A percentile compares a stretch with the other conserved stretches of the same genome.
phyloP scores from a whole-genome alignment of 2,113 vertebrate species.

The Brienomyrus longianalis region DNA sequence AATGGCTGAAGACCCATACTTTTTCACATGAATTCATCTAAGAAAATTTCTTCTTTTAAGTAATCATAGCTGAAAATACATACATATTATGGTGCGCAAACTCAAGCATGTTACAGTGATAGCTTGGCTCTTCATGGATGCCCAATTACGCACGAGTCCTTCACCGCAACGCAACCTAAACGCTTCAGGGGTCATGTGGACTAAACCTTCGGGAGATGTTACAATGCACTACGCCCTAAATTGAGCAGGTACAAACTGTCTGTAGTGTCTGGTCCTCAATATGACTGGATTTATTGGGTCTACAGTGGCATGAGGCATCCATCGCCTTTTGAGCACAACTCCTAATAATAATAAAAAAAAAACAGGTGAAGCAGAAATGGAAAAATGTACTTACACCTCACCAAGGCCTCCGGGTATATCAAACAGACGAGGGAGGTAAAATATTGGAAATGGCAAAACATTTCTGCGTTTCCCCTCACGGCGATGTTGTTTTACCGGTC shows the following conservation, averaged over 20 bases:
- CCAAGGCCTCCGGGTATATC: background rate
- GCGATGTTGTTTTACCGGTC: background rate
- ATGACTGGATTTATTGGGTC: background rate
- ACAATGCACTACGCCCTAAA: background rate
- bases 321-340: background rate
- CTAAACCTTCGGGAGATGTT: background rate
- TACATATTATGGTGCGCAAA: constrained; percentile 6
- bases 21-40: background rate
- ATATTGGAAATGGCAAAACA: background rate
- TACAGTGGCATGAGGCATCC: background rate
- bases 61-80: constrained; percentile 15
- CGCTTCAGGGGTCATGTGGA: background rate
- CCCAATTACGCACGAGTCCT: background rate
- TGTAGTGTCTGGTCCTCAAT: background rate
- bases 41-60: background rate
- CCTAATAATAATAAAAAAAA: background rate
- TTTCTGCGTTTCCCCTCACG: background rate
- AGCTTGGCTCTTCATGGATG: background rate
- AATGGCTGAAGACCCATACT: background rate
- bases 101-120: background rate
- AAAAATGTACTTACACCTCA: background rate
- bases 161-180: background rate
- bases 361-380: background rate
- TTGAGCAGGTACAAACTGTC: background rate
- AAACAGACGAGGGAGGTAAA: background rate